These are phyloP conservation scores for Calvadosia cruxmelitensis DNA, from an alignment of 30 jellyfish, hydroid and myxozoan genomes.

Conservation along the genomic window DNA sequence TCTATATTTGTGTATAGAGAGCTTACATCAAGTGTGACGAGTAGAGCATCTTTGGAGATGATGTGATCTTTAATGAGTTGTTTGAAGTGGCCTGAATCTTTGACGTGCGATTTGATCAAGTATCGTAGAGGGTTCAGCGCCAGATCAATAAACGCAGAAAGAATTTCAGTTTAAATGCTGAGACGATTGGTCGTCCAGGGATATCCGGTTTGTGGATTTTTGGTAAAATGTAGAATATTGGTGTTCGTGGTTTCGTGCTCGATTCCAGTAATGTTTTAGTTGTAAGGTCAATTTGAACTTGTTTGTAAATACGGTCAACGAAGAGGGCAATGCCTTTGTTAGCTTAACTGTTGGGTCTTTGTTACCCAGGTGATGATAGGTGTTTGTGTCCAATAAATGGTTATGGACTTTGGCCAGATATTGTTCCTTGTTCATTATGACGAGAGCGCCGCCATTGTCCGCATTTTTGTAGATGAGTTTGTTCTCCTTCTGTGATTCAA, in stretches of 20 bases:
- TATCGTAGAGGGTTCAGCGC: neutral
- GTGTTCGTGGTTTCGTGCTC: conserved; percentile 14
- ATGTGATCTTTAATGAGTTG: neutral
- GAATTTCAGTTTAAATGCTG: neutral
- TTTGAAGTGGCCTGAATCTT: conserved; percentile 7
- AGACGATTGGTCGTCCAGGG: neutral
- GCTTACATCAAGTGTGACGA: conserved; percentile 14
- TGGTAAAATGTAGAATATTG: neutral
- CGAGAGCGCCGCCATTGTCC: neutral
- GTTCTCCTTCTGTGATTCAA: too few species aligned
- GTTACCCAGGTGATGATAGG: neutral
- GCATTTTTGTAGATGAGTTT: too few species aligned
- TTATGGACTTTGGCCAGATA: neutral
- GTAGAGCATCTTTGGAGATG: neutral
- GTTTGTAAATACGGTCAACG: neutral
- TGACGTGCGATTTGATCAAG: neutral
- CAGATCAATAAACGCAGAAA: neutral
- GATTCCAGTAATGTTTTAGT: conserved; percentile 2
- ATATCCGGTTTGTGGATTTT: neutral
- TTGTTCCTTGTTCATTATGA: neutral
- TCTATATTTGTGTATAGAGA: conserved; percentile 15
- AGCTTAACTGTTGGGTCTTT: neutral
- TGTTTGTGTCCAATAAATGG: neutral
- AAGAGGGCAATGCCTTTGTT: neutral
- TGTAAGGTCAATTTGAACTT: neutral